Evolutionary conservation across 2,797 vertebrate genomes (phyloP), one percentile per base, ranked within the genome.

Genomic region (Euthynnus affinis): DNA sequence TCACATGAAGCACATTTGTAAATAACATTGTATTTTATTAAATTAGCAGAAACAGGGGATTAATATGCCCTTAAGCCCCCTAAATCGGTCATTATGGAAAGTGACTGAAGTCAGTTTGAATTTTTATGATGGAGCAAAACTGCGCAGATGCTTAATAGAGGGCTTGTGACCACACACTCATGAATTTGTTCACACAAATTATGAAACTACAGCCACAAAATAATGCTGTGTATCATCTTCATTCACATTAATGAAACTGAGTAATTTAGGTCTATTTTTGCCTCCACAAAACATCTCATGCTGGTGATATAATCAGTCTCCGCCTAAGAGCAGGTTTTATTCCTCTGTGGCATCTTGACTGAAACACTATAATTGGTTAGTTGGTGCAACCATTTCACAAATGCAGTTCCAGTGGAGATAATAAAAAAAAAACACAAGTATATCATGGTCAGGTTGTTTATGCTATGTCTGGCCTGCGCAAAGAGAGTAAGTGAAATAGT

Each of bases 301-400:
- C 80, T 80, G 76, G 68, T 69, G 87, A 90, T 90, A 80, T 76
- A 73, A 88, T 90, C 84, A 74, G 80, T 23, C 15, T 42, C 55
- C 81, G 86, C 78, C 57, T 81, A 79, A n/a, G 68, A 82, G 78
- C 42, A 60, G 59, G 49, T 77, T 85, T 74, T 81, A 88, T 76
- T 87, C 85, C 81, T 87, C 76, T 25, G 85, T 79, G 87, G 63
- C 76, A 85, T 80, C 87, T 91, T 87, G 81, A 80, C 85, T 86
- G 82, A 80, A 84, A 74, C 15, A 3, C 37, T 76, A 71, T 85
- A 84, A 89, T 88, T 89, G 89, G 88, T 76, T 83, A 49, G 66
- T 48, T 71, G 68, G 67, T 76, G 79, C 63, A 82, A 63, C 55
- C 40, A 48, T 66, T 86, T 59, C 57, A 74, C 51, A 65, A 75